phyloP scores from a whole-genome alignment of 2,888 invertebrate species.

The Archaeoteleia sp. region DNA sequence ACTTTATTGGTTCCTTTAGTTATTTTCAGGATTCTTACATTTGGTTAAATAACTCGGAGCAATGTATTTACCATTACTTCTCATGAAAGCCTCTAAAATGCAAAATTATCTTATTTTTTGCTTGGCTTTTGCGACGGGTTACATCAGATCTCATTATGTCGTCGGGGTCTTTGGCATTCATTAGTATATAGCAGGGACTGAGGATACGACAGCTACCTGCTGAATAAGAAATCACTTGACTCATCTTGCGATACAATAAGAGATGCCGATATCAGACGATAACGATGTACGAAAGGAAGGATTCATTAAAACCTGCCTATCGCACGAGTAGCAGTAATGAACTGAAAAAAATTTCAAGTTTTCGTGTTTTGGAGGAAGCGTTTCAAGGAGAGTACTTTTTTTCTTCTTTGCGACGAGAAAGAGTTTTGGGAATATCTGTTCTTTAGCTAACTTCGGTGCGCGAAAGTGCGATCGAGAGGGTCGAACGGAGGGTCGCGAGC shows the following conservation, averaged over 20 bases:
- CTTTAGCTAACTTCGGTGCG: neutral
- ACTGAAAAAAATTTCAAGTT: too few relatives aligned
- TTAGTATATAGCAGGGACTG: constrained; percentile 22
- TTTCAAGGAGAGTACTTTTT: neutral
- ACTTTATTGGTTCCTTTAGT: too few relatives aligned
- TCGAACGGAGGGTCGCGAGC: constrained; percentile 58
- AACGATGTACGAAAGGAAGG: constrained; percentile 19
- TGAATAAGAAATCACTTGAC: constrained; percentile 41
- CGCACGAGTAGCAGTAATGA: constrained; percentile 1
- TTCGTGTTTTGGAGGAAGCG: neutral
- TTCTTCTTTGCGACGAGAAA: neutral
- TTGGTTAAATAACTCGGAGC: too few relatives aligned
- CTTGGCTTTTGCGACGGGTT: constrained; percentile 19
- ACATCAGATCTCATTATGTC: constrained; percentile 32
- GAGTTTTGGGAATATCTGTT: neutral
- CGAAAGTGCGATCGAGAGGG: constrained; percentile 46
- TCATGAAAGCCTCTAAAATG: too few relatives aligned
- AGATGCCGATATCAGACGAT: constrained; percentile 10
- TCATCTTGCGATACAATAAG: constrained; percentile 32
- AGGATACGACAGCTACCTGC: constrained; percentile 40
- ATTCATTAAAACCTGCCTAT: constrained; percentile 19
- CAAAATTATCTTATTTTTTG: constrained; percentile 23
- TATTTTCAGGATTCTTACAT: too few relatives aligned
- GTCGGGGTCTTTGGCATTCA: constrained; percentile 36
- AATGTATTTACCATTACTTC: too few relatives aligned